Base-by-base conservation (phyloP, 30 jellyfish, hydroid and myxozoan genomes). In the Nemopilema nomurai region DNA sequence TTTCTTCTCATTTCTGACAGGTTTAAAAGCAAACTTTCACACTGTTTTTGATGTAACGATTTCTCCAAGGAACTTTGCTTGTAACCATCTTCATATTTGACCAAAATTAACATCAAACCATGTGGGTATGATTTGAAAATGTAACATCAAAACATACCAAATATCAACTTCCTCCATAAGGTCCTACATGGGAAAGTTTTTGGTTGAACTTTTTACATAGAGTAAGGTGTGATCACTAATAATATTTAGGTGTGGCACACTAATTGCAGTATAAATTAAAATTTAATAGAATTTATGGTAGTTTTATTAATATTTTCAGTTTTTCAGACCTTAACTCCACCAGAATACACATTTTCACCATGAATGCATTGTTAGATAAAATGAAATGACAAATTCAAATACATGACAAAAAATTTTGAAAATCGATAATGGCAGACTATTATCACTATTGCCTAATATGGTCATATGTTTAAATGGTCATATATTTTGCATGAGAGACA, bases 61-160 rank as follows among this genome's bases (percentile, higher is more conserved):
- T 4, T 92, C 98, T 17, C 98, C 98, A 41, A 74, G 98, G 51
- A 92, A 92, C 72, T 86, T 92, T 72, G 97, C 86, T 21, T 21
- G 17, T 70, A 26, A 70, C 52, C 62, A 31, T 26, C 80, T 31
- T 70, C 80, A 9, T 6, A 70, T 4, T 70, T 8, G 19, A 28
- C 18, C 62, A 31, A 28, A 26, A 13, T 70, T 13, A 70, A 28
- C 80, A 8, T 22, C 80, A 70, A 19, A 24, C 80, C 80, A 70
- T 26, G 80, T 31, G 62, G 62, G 70, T 70, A 16, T n/a, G n/a
- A n/a, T n/a, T n/a, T n/a, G n/a, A n/a, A n/a, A n/a, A n/a, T n/a
- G n/a, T n/a, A n/a, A n/a, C n/a, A n/a, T n/a, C n/a, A n/a, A n/a
- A n/a, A n/a, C n/a, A n/a, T n/a, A n/a, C n/a, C n/a, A n/a, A n/a